A percentile compares a stretch with the other conserved stretches of the same genome.
Conservation (phyloP, 2,888 invertebrate species). For the Deilephila elpenor region DNA sequence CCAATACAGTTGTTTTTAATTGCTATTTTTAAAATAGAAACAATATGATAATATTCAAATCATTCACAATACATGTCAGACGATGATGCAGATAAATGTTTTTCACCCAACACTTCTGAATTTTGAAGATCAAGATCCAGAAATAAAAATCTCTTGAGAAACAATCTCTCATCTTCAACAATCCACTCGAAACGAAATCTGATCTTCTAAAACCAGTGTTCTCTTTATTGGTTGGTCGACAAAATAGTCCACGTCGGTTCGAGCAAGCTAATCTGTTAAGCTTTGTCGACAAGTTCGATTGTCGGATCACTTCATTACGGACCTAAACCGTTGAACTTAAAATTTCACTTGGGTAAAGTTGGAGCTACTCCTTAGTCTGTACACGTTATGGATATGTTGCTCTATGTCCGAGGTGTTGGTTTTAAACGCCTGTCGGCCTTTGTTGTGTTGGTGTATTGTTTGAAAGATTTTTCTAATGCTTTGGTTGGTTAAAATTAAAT, state of each 20-base stretch:
- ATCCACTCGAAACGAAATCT: neutral
- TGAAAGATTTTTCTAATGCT: no score
- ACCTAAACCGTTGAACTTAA: neutral
- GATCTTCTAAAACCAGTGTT: slow-evolving; percentile 9
- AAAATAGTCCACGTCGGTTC: neutral
- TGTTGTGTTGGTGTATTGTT: no score
- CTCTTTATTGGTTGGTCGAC: slow-evolving; percentile 4
- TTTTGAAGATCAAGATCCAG: no score
- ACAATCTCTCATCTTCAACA: no score
- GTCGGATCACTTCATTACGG: slow-evolving; percentile 7
- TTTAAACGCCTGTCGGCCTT: neutral
- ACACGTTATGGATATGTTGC: neutral
- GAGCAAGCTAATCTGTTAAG: slow-evolving; percentile 15
- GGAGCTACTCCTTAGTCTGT: neutral
- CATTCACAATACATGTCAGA: no score
- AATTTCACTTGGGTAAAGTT: slow-evolving; percentile 1
- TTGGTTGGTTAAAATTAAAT: no score
- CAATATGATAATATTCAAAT: no score
- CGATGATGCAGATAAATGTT: no score
- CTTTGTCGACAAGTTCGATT: slow-evolving; percentile 12
- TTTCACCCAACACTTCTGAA: no score
- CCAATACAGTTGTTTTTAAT: no score
- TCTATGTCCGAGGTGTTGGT: neutral
- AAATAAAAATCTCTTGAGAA: no score
- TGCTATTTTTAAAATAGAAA: no score